Percentiles rank a stretch among this genome's conserved stretches.
Conservation (phyloP, 2,113 vertebrate genomes). For the Aptenodytes forsteri region DNA sequence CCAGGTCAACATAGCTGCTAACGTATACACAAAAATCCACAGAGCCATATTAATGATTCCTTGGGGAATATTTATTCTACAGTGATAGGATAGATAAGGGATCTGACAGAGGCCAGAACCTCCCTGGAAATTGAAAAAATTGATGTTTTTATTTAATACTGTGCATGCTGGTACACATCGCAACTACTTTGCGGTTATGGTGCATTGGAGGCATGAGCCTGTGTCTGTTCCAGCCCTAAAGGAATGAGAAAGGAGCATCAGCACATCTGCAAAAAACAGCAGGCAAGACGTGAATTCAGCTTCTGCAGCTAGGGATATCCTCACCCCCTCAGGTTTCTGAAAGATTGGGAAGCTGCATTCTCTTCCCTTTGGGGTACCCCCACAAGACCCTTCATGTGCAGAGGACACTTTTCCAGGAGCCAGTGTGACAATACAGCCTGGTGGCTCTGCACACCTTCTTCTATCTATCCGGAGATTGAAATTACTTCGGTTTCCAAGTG, state of each 20-base stretch:
- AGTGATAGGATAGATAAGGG: no score
- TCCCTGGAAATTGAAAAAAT: background rate
- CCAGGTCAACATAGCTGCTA: background rate
- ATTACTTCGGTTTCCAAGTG: background rate
- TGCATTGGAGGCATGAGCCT: background rate
- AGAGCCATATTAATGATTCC: background rate
- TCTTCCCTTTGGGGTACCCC: background rate
- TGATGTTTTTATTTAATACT: background rate
- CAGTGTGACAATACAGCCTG: background rate
- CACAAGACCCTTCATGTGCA: background rate
- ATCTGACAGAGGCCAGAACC: background rate
- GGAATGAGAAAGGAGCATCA: background rate
- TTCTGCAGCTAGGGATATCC: background rate
- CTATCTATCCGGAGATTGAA: background rate
- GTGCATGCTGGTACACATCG: background rate
- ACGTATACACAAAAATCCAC: background rate
- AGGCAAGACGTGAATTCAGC: accelerated
- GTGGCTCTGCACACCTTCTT: background rate
- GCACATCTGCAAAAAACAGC: background rate
- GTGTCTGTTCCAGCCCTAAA: background rate
- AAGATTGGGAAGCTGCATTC: background rate
- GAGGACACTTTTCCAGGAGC: background rate
- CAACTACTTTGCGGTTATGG: background rate
- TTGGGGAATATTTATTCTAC: background rate
- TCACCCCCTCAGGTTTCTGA: background rate